Evolutionary conservation across 2,797 vertebrate genomes (phyloP).

Genomic region (Pseudochirops cupreus): DNA sequence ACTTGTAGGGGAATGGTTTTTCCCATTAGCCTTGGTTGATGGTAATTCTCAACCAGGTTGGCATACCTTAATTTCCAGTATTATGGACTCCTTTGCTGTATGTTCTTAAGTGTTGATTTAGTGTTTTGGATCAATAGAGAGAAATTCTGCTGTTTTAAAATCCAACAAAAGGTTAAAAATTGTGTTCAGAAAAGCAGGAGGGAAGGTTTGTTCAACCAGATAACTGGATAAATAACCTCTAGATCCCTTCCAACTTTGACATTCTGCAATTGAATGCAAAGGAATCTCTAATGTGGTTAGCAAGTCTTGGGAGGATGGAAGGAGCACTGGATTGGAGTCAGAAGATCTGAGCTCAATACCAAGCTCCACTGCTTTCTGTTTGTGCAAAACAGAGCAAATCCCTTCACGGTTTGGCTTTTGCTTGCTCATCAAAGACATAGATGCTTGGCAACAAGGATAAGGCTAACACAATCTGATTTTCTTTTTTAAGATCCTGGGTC

Average conservation of each 20-base stretch:
- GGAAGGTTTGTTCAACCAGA: background rate
- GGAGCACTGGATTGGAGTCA: background rate
- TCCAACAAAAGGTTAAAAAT: conserved; percentile 76
- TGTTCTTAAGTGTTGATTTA: conserved; percentile 75
- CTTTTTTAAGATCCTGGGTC: background rate
- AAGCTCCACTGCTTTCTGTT: background rate
- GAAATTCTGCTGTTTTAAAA: conserved; percentile 69
- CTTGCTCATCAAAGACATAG: background rate
- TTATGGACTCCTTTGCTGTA: conserved; percentile 78
- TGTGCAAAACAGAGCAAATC: background rate
- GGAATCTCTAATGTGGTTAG: background rate
- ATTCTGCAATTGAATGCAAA: background rate
- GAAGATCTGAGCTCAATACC: background rate
- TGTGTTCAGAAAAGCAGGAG: conserved; percentile 71
- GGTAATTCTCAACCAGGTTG: conserved; percentile 70
- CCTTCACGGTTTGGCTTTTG: background rate
- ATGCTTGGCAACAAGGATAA: background rate
- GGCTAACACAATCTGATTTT: background rate
- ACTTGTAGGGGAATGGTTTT: conserved; percentile 74
- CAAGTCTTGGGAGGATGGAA: background rate
- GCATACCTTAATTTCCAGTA: conserved; percentile 79
- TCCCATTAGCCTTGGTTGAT: conserved; percentile 76
- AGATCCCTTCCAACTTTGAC: background rate
- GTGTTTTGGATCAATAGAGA: conserved; percentile 69
- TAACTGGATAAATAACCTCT: background rate